Evolutionary conservation across 2,797 vertebrate genomes (phyloP).

Genomic region (Momotus momota): DNA sequence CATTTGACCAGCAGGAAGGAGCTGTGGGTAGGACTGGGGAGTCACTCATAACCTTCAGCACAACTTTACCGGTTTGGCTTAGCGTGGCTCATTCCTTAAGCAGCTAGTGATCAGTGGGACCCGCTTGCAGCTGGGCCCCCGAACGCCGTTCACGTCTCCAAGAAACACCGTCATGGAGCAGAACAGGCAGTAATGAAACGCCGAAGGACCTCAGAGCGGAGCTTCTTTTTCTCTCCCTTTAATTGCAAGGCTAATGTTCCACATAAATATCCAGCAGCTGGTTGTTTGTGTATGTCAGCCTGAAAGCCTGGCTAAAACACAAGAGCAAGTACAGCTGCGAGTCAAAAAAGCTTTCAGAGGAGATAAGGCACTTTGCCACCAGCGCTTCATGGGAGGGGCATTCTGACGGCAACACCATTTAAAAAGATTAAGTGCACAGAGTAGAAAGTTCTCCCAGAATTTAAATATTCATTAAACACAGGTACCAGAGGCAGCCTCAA

Average conservation of each 20-base stretch:
- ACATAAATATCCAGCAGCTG: conserved; percentile 68
- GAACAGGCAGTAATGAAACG: conserved; percentile 38
- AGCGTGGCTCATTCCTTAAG: background rate
- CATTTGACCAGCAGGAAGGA: background rate
- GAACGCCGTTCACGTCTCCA: background rate
- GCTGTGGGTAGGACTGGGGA: background rate
- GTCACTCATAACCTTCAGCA: background rate
- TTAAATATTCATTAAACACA: conserved; percentile 46
- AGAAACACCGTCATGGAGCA: conserved; percentile 24
- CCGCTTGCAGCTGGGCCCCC: conserved; percentile 15
- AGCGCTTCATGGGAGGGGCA: background rate
- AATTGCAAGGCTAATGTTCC: conserved; percentile 61
- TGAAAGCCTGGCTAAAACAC: conserved; percentile 55
- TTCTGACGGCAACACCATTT: background rate
- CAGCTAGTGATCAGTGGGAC: conserved; percentile 3
- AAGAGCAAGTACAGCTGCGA: conserved; percentile 61
- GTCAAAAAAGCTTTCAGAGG: conserved; percentile 55
- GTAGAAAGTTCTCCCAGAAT: background rate
- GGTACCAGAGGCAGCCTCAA: background rate
- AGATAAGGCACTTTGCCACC: conserved; percentile 49
- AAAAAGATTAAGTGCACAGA: conserved; percentile 31
- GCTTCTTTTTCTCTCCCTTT: conserved; percentile 46
- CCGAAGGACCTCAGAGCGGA: conserved; percentile 19
- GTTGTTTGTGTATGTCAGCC: conserved; percentile 50
- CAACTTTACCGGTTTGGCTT: background rate